Evolutionary conservation across 2,797 vertebrate genomes (phyloP), one percentile per base, ranked within the genome.

Genomic region (Chelidonichthys spinosus): DNA sequence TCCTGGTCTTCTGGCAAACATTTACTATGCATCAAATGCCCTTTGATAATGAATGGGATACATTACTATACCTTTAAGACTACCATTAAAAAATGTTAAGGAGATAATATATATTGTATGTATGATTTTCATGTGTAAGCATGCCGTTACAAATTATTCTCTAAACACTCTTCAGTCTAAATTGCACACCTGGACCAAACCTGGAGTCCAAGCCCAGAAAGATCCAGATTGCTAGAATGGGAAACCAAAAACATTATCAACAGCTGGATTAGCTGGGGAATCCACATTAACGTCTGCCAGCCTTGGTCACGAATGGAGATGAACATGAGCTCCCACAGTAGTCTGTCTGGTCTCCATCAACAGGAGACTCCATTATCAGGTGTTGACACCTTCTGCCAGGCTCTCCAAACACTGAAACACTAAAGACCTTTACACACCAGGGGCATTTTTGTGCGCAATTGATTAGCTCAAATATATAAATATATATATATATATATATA

Each of bases 241-340:
- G 70, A 76, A 80, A 78, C 64, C 40, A 63, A 62, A 80, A 78
- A 76, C 66, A 78, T 64, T 72, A 68, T 72, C 79, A 89, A 86
- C 82, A 89, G 80, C 86, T 89, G 72, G 74, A 81, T 79, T 74
- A 85, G 68, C 81, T 60, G 71, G 79, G 86, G 84, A 87, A 79
- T 74, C 2, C 33, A 83, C 69, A 52, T 10, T 76, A 79, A 76
- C 44, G 50, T 82, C 77, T 89, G 90, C 75, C 77, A 76, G 55
- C 40, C 43, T 69, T 73, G 65, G 62, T 89, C 71, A 73, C 65
- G 52, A 87, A 83, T 74, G 59, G 74, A 82, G 69, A 78, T 58
- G 55, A 87, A 84, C 76, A 76, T 85, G 78, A 82, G 82, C 71
- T 86, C 14, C 55, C 46, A 71, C 60, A 18, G 4, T 53, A 54